Percentiles rank a stretch among this genome's conserved stretches.
Evolutionary conservation across 92 coral and sea anemone species (phyloP).

Genomic region (Porites evermanni): DNA sequence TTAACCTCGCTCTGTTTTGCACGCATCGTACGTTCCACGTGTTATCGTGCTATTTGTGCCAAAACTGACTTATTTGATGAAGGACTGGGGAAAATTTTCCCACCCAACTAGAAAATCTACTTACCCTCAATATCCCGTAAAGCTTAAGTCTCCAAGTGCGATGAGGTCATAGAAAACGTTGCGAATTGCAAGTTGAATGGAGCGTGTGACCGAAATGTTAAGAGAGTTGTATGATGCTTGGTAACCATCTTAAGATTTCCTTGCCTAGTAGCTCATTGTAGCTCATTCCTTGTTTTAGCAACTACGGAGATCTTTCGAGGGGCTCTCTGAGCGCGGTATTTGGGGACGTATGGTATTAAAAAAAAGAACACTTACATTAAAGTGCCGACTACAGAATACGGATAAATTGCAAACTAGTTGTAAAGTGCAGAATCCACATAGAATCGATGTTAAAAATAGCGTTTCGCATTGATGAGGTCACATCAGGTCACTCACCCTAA

Average conservation of each 20-base stretch:
- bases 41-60: constrained; percentile 1
- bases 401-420: constrained; percentile 4
- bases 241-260: not conserved
- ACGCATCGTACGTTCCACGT: constrained; percentile 14
- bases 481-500: not conserved
- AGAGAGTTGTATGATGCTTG: not conserved
- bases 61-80: constrained; percentile 12
- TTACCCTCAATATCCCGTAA: no score
- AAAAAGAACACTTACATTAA: not conserved
- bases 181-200: not conserved
- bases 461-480: not conserved
- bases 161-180: not conserved
- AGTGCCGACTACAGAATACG: not conserved
- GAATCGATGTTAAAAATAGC: constrained; percentile 5
- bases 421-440: constrained; percentile 1
- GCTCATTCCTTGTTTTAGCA: no score
- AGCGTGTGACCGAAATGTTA: constrained; percentile 7
- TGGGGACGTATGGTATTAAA: constrained; percentile 5
- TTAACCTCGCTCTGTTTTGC: not conserved
- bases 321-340: not conserved
- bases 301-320: not conserved
- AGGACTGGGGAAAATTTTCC: not conserved
- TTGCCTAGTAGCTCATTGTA: not conserved
- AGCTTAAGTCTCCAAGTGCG: not conserved
- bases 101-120: no score